These are phyloP conservation scores for Poecilia wingei DNA, from an alignment of 2,797 vertebrate genomes.

Conservation along the genomic window DNA sequence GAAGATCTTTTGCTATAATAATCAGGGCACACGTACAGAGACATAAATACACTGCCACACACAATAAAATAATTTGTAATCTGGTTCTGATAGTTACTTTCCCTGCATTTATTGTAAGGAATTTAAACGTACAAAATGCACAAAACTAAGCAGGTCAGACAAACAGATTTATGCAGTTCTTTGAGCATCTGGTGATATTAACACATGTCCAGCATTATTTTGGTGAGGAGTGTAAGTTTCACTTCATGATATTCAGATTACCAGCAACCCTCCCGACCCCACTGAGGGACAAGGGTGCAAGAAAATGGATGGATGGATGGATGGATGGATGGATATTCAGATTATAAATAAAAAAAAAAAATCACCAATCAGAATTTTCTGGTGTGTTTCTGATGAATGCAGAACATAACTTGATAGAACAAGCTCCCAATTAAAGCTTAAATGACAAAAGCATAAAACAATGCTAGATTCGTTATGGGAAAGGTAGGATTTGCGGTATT, in stretches of 20 bases:
- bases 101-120: not conserved
- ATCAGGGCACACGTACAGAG: conserved; percentile 26
- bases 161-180: not conserved
- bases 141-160: not conserved
- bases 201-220: not conserved
- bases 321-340: not conserved
- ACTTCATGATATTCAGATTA: not conserved
- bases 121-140: not conserved
- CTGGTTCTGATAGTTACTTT: not conserved
- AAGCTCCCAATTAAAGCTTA: not conserved
- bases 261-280: too few species aligned
- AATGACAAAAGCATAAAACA: not conserved
- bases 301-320: too few species aligned
- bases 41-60: not conserved
- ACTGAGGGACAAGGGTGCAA: too few species aligned
- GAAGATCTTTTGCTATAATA: conserved; percentile 46
- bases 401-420: not conserved
- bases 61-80: not conserved
- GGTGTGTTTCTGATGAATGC: not conserved
- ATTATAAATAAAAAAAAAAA: not conserved
- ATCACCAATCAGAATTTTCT: not conserved
- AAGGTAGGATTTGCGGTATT: not conserved
- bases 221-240: not conserved
- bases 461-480: too few species aligned
- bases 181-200: not conserved